Percentiles rank a stretch among this genome's conserved stretches.
Evolutionary conservation across 1,140 invertebrate genomes (phyloP).

Genomic region (Bombus affinis): DNA sequence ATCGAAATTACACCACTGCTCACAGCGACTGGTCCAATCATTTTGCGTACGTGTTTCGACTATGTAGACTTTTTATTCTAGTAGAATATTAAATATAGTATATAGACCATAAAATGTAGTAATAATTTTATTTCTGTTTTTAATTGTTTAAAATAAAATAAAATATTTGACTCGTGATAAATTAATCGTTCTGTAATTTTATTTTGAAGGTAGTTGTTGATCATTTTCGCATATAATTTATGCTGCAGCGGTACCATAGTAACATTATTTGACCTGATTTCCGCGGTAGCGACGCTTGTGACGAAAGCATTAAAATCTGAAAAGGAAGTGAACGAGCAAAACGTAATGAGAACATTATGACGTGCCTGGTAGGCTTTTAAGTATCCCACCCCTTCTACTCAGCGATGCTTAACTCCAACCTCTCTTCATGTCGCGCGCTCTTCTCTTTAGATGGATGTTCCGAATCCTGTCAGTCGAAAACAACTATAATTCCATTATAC

Average conservation of each 20-base stretch:
- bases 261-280: conserved; percentile 33
- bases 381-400: conserved; percentile 33
- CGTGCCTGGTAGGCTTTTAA: conserved; percentile 59
- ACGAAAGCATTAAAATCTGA: conserved; percentile 59
- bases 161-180: neutral
- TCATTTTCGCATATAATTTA: neutral
- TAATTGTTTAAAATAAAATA: neutral
- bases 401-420: conserved; percentile 17
- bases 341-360: conserved; percentile 64
- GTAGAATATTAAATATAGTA: neutral
- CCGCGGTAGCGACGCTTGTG: neutral
- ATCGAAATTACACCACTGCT: conserved; percentile 24
- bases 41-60: neutral
- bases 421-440: conserved; percentile 9
- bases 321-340: conserved; percentile 49
- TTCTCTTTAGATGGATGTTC: conserved; percentile 25
- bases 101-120: neutral
- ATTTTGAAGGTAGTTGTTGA: neutral
- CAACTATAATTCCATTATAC: conserved; percentile 17
- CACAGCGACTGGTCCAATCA: neutral
- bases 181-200: neutral
- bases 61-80: neutral
- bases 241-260: no score
- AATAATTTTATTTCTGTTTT: no score
- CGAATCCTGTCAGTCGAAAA: conserved; percentile 14